These are phyloP conservation scores for Choloepus hoffmanni DNA, from an alignment of 2,113 vertebrate genomes.

Conservation along the genomic window DNA sequence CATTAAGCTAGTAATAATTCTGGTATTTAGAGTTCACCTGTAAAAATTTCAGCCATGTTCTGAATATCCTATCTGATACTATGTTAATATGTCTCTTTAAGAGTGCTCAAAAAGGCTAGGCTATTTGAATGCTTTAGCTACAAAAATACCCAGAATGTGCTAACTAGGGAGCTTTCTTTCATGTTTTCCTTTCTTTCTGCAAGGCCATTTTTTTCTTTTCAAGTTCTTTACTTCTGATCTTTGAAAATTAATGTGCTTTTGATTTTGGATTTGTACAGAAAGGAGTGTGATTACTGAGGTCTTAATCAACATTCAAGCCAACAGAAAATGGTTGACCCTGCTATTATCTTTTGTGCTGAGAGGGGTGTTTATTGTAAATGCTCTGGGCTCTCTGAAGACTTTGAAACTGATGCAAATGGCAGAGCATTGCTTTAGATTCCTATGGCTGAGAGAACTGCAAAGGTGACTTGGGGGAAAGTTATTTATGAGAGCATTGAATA, in stretches of 20 bases:
- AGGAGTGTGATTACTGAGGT: slow-evolving; percentile 10
- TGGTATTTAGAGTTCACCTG: slow-evolving; percentile 55
- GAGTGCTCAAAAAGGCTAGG: not conserved
- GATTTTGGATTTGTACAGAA: slow-evolving; percentile 18
- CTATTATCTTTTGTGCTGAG: slow-evolving; percentile 56
- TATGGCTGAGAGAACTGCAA: not conserved
- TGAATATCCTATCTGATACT: not conserved
- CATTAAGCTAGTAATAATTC: not conserved
- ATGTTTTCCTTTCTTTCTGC: not conserved
- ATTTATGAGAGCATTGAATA: slow-evolving; percentile 32
- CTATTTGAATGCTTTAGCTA: slow-evolving; percentile 5
- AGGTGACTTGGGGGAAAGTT: slow-evolving; percentile 44
- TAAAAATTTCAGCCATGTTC: slow-evolving; percentile 9
- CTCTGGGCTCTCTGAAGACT: slow-evolving; percentile 46
- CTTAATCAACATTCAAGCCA: slow-evolving; percentile 53
- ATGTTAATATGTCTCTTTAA: slow-evolving; percentile 48
- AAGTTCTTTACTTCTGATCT: slow-evolving; percentile 15
- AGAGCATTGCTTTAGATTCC: slow-evolving; percentile 45
- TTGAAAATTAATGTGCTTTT: slow-evolving; percentile 41
- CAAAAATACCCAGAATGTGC: slow-evolving; percentile 23
- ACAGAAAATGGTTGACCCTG: slow-evolving; percentile 26
- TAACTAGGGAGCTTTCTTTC: not conserved
- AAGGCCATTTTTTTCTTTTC: not conserved
- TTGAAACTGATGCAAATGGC: slow-evolving; percentile 44
- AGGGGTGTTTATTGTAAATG: slow-evolving; percentile 62